Percentiles rank a stretch among this genome's conserved stretches.
Evolutionary conservation across 2,888 invertebrate genomes (phyloP).

Genomic region (Lysandra coridon): DNA sequence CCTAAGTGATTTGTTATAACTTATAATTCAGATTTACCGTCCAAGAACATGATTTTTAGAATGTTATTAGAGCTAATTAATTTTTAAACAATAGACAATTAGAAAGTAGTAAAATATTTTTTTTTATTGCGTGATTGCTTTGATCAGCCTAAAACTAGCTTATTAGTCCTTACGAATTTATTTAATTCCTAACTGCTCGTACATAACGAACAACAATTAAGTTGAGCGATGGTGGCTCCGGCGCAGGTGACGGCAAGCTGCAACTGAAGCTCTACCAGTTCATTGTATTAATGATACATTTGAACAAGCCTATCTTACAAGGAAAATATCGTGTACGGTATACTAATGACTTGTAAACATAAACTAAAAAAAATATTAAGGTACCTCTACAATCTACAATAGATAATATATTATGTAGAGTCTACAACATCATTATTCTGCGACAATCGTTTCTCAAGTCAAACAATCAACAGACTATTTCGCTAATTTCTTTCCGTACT

Average conservation of each 20-base stretch:
- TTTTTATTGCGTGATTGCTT: not conserved
- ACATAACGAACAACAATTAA: slow-evolving; percentile 50
- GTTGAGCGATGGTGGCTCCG: slow-evolving; percentile 50
- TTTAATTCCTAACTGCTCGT: slow-evolving; percentile 31
- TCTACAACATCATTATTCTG: not conserved
- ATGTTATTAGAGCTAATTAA: not conserved
- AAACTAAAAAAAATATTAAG: no score
- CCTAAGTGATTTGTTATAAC: no score
- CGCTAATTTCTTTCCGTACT: not conserved
- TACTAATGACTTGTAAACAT: no score
- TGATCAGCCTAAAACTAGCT: not conserved
- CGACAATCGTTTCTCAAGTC: not conserved
- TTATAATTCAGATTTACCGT: not conserved
- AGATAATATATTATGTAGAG: no score
- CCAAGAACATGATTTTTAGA: not conserved
- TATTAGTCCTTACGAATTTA: not conserved
- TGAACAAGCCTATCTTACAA: not conserved
- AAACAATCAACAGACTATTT: not conserved
- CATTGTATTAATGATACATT: not conserved
- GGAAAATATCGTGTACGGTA: not conserved
- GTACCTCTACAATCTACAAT: no score
- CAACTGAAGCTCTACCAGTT: slow-evolving; percentile 30
- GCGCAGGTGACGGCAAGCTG: slow-evolving; percentile 61
- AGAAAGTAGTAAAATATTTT: no score
- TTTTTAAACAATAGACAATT: no score